Evolutionary conservation across 2,888 invertebrate species (phyloP).

Genomic region (Poecilobothrus nobilitatus): DNA sequence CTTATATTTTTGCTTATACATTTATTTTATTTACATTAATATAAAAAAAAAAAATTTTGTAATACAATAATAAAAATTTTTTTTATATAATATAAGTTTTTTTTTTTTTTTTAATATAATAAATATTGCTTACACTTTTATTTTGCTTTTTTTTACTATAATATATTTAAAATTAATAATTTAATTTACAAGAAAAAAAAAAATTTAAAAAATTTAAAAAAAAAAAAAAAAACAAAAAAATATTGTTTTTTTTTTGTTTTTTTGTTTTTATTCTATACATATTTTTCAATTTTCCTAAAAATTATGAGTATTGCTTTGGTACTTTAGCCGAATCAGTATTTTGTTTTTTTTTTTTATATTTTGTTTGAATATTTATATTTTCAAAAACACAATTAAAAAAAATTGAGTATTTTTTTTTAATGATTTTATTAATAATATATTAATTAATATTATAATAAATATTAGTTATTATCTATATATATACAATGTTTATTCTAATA

Average conservation of each 20-base stretch:
- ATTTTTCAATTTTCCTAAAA: conserved; percentile 7
- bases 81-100: too few relatives aligned
- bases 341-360: background rate
- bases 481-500: background rate
- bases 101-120: too few relatives aligned
- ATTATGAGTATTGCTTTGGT: conserved; percentile 45
- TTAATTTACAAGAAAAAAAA: too few relatives aligned
- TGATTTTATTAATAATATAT: background rate
- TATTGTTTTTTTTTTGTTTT: conserved; percentile 11
- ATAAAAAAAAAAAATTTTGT: too few relatives aligned
- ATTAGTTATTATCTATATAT: background rate
- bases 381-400: background rate
- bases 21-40: too few relatives aligned
- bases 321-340: conserved; percentile 39
- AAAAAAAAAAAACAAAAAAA: background rate
- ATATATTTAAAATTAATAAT: too few relatives aligned
- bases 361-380: too few relatives aligned
- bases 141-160: too few relatives aligned
- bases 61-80: too few relatives aligned
- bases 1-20: too few relatives aligned
- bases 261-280: conserved; percentile 11
- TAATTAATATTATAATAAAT: background rate
- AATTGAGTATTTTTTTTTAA: background rate
- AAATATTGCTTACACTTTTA: too few relatives aligned
- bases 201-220: background rate